Evolutionary conservation across 2,888 invertebrate species (phyloP).

Genomic region (Zygaena filipendulae): DNA sequence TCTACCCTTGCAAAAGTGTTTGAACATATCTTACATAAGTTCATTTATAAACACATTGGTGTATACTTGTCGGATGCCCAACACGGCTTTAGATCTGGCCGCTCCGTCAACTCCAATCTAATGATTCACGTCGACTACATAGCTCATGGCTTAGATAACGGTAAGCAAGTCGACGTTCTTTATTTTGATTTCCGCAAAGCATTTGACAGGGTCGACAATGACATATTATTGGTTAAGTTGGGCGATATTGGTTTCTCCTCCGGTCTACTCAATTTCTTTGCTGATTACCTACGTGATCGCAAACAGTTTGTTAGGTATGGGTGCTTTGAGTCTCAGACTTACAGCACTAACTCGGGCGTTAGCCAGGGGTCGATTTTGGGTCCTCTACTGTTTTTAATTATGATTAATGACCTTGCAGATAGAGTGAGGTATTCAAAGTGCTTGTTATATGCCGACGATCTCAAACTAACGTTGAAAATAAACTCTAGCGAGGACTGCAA

Average conservation of each 20-base stretch:
- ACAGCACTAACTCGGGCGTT: conserved; percentile 6
- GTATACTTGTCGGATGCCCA: conserved; percentile 5
- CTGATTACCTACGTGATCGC: conserved; percentile 2
- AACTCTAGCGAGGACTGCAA: too few species aligned
- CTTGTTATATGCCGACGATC: too few species aligned
- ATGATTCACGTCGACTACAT: conserved; percentile 1
- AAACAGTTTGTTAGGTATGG: conserved; percentile 4
- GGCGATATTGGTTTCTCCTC: conserved; percentile 2
- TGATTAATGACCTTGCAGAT: too few species aligned
- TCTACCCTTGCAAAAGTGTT: conserved; percentile 6
- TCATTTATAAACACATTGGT: conserved; percentile 3
- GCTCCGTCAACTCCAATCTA: conserved; percentile 7
- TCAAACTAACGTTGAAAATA: too few species aligned
- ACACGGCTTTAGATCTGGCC: conserved; percentile 6
- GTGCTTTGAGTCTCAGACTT: background rate
- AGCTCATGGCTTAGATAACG: conserved; percentile 1
- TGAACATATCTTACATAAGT: conserved; percentile 3
- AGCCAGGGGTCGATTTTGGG: too few species aligned
- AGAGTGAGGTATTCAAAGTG: too few species aligned
- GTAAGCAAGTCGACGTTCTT: conserved; percentile 7
- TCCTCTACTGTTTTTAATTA: too few species aligned
- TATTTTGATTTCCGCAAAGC: too few species aligned
- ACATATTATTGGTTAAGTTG: background rate
- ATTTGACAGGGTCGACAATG: too few species aligned
- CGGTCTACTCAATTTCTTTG: too few species aligned